Base-by-base conservation (phyloP, 2,113 vertebrate species). In the Semicossyphus pulcher region DNA sequence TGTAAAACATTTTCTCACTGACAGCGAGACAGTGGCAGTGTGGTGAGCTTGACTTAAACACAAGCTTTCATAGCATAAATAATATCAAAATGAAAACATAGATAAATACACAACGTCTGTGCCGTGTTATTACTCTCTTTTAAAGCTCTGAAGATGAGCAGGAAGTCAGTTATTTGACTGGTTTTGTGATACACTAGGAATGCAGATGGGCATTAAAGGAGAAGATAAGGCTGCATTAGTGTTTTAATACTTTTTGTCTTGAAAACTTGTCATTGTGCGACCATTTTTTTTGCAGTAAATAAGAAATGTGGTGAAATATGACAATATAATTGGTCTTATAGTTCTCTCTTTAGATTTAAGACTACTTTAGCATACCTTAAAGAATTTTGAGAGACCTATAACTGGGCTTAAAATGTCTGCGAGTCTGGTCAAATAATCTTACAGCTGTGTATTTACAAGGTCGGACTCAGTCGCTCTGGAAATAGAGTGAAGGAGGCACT, bases 391-490 rank as follows among this genome's bases (percentile, higher is more conserved):
- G 14, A 37, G 18, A 49, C 18, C 31, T 52, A 8, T 15, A 29
- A 3, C 23, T 15, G 25, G 11, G 7, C 26, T 4, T 34, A 15
- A 20, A 63, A 53, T 26, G 47, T 44, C 23, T 49, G 18, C 42
- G 41, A 10, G 10, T 57, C 58, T 31, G 41, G 31, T 48, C 20
- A 11, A 72, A 58, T 20, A 66, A 32, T 53, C 44, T 60, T 31
- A 69, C 66, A 52, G 72, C 47, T 54, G 65, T 80, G 72, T 51
- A 74, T 68, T 70, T 64, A 70, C 44, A 54, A 36, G 72, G 61
- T 70, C 69, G 28, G 70, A 72, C 74, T 61, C 18, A 1, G 70
- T 20, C 21, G 3, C 39, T 57, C 45, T 68, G 53, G 32, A 72
- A 62, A 86, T 58, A 26, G 61, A 63, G 64, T 36, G 54, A 47